Evolutionary conservation across 2,888 invertebrate species (phyloP).

Genomic region (Bellardia pandia): DNA sequence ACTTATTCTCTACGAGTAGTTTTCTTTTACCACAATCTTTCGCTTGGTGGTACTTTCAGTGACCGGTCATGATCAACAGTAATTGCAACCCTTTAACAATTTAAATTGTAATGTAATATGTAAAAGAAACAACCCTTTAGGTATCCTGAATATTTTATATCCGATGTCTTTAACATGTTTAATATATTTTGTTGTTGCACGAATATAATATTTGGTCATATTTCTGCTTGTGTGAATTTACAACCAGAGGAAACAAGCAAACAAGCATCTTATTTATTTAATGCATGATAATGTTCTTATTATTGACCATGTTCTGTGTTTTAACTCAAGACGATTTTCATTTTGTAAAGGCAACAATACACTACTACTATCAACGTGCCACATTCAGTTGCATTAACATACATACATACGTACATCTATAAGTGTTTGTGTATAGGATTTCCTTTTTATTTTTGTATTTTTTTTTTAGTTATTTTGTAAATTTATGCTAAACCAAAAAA

Average conservation of each 20-base stretch:
- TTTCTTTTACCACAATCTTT: too few relatives aligned
- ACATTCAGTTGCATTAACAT: neutral
- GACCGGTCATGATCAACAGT: too few relatives aligned
- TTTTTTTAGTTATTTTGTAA: constrained; percentile 19
- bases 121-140: constrained; percentile 9
- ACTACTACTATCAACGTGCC: neutral
- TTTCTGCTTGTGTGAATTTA: neutral
- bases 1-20: too few relatives aligned
- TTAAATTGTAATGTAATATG: neutral
- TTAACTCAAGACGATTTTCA: constrained; percentile 48
- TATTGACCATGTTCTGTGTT: constrained; percentile 62
- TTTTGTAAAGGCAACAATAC: constrained; percentile 15
- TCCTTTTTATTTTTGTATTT: neutral
- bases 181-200: neutral
- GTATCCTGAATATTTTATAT: constrained; percentile 15
- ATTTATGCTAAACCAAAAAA: constrained; percentile 49
- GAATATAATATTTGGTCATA: neutral
- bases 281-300: constrained; percentile 47
- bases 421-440: neutral
- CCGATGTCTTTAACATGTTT: neutral
- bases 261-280: neutral
- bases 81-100: too few relatives aligned
- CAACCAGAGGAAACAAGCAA: neutral
- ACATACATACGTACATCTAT: neutral
- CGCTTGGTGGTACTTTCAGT: too few relatives aligned